Evolutionary conservation across 2,113 vertebrate species (phyloP), one percentile per base, ranked within the genome.

Genomic region (Neotragus pygmaeus): DNA sequence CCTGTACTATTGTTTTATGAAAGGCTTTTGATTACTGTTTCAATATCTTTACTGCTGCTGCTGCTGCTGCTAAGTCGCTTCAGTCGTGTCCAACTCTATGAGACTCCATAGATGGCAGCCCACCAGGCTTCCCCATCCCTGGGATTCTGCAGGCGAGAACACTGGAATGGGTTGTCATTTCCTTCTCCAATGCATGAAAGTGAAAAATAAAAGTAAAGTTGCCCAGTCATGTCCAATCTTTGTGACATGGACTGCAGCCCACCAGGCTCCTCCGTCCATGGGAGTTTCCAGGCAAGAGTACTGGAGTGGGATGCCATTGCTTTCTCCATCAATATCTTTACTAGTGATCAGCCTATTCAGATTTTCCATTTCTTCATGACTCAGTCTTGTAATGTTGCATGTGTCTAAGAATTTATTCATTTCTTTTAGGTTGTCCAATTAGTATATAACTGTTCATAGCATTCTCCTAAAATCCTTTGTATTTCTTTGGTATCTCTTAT

Each of bases 161-260:
- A 21, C 8, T 66, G n/a, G n/a, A 66, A 17, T 66, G n/a, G 64
- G 64, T 66, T 66, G 33, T 15, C n/a, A 66, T 66, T 66, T 66
- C 16, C 64, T 36, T 66, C 64, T 66, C 64, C 8, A n/a, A 10
- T n/a, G 33, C 33, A 19, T 66, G 16, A 66, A 7, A 19, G 16
- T 19, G 33, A 66, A 64, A 66, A n/a, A 4, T 66, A 4, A 66
- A 66, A 66, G 16, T n/a, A 33, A 66, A 66, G 4, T 9, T n/a
- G 9, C 9, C n/a, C 33, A 36, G 33, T 36, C 1, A 1, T 66
- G 64, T 70, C 64, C 0, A 0, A 70, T 36, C 64, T 21, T 21
- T 0, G 1, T 0, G 33, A 66, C 64, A 66, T 66, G 8, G 17
- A 66, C 64, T 10, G 64, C 33, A 66, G 33, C 33, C 64, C 17